Base-by-base conservation (phyloP, 1,140 invertebrate species). In the Trinorchestia longiramus region DNA sequence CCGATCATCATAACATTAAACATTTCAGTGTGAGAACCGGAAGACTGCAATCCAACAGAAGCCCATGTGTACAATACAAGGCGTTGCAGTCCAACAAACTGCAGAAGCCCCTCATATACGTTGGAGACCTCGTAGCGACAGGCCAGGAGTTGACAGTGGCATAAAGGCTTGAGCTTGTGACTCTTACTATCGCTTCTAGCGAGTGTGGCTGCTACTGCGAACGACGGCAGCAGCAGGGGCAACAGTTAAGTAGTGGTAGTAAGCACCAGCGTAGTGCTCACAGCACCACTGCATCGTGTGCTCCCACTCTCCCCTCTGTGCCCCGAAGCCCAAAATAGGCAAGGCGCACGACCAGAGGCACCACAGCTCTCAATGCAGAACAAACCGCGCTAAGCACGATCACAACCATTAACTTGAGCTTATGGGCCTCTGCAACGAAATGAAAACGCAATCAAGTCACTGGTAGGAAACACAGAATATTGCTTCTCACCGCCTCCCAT, bases 321-420 rank as follows among this genome's bases (percentile, higher is more conserved):
- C 92, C 43, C 19, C 43, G 92, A 3, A 8, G 92, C 92, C 41
- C 43, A 40, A 42, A n/a, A 45, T 43, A 23, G 92, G 90, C 43
- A 92, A 44, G 90, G 44, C 92, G 92, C 44, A 43, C 44, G 43
- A 45, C 36, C 40, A 94, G 92, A 94, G 92, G 44, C 92, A 94
- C 92, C 92, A 94, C 43, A 94, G 92, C 92, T 94, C 92, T 8
- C 92, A 94, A 47, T 94, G 92, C 41, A 94, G 92, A 44, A 8
- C 43, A 47, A 3, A 40, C 36, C 92, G 44, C 43, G 92, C 92
- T 47, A 94, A 45, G 92, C 92, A 94, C 92, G 92, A 94, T 94
- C 44, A 94, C 92, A 94, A 94, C 92, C 92, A 94, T 94, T 94
- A 45, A 94, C 92, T 94, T 44, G 92, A 94, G 92, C 92, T 94